Conservation (phyloP, 2,888 invertebrate species). For the Clivina fossor region DNA sequence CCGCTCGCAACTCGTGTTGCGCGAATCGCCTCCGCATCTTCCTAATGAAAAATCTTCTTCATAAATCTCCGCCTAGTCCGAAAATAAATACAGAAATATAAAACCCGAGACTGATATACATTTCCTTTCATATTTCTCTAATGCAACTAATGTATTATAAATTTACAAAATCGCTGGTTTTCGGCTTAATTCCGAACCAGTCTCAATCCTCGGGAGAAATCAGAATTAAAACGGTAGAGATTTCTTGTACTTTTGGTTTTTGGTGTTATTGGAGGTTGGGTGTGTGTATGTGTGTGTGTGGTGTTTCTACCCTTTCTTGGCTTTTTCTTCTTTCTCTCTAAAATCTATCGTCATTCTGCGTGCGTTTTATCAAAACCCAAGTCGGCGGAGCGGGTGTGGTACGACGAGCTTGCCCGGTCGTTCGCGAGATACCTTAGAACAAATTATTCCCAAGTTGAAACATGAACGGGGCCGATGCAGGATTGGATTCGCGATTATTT, state of each 20-base stretch:
- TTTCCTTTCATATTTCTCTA: slow-evolving; percentile 30
- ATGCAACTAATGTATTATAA: slow-evolving; percentile 46
- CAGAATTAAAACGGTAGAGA: slow-evolving; percentile 55
- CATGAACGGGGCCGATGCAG: slow-evolving; percentile 24
- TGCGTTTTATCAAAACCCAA: slow-evolving; percentile 52
- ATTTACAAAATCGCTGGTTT: slow-evolving; percentile 53
- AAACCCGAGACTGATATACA: slow-evolving; percentile 10
- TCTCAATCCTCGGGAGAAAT: slow-evolving; percentile 54
- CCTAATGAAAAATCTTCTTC: too few species aligned
- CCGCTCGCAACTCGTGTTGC: too few species aligned
- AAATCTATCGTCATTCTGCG: slow-evolving; percentile 54
- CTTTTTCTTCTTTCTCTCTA: slow-evolving; percentile 51
- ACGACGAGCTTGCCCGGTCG: too few species aligned
- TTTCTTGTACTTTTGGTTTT: slow-evolving; percentile 47
- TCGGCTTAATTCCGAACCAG: slow-evolving; percentile 53
- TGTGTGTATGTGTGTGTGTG: too few species aligned
- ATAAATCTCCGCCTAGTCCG: too few species aligned
- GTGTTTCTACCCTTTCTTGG: slow-evolving; percentile 45
- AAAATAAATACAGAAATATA: slow-evolving; percentile 16
- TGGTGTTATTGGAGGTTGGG: too few species aligned
- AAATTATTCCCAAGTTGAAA: slow-evolving; percentile 50
- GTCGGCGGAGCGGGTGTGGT: too few species aligned
- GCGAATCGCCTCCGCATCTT: too few species aligned
- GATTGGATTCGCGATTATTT: slow-evolving; percentile 7
- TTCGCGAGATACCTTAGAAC: slow-evolving; percentile 44